Evolutionary conservation across 2,113 vertebrate species (phyloP).

Genomic region (Nibea albiflora): DNA sequence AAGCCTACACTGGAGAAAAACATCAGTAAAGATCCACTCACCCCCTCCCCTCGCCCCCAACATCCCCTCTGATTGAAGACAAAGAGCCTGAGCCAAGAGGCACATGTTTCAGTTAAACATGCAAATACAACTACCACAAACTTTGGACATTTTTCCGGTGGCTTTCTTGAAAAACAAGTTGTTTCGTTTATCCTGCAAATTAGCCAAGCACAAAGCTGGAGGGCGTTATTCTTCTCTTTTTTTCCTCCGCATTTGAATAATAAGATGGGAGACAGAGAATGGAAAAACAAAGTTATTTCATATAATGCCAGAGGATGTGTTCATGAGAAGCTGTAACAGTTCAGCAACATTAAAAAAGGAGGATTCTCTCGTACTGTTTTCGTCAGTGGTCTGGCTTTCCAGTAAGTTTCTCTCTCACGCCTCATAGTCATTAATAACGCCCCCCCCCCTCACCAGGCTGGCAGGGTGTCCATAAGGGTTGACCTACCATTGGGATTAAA

Average conservation of each 20-base stretch:
- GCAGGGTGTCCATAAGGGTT: constrained; percentile 43
- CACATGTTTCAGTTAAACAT: constrained; percentile 67
- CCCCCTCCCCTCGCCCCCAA: not conserved
- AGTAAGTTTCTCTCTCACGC: constrained; percentile 23
- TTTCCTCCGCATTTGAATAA: constrained; percentile 67
- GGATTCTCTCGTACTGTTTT: constrained; percentile 34
- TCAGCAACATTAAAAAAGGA: constrained; percentile 35
- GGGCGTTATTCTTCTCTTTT: constrained; percentile 53
- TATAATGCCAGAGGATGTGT: constrained; percentile 71
- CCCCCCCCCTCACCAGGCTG: constrained; percentile 25
- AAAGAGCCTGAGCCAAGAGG: constrained; percentile 50
- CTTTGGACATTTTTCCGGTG: constrained; percentile 54
- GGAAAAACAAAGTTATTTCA: constrained; percentile 52
- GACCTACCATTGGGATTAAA: constrained; percentile 60
- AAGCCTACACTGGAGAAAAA: constrained; percentile 22
- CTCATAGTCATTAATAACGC: constrained; percentile 57
- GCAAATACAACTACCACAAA: constrained; percentile 55
- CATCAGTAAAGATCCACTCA: constrained; percentile 25
- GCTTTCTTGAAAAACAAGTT: constrained; percentile 60
- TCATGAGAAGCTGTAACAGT: constrained; percentile 39
- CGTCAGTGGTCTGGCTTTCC: constrained; percentile 16
- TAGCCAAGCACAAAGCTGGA: constrained; percentile 61
- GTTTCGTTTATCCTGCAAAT: constrained; percentile 77
- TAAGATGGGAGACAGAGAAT: constrained; percentile 36
- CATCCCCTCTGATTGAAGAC: constrained; percentile 19